Conservation (phyloP, 2,113 vertebrate species). For the Struthidea cinerea region DNA sequence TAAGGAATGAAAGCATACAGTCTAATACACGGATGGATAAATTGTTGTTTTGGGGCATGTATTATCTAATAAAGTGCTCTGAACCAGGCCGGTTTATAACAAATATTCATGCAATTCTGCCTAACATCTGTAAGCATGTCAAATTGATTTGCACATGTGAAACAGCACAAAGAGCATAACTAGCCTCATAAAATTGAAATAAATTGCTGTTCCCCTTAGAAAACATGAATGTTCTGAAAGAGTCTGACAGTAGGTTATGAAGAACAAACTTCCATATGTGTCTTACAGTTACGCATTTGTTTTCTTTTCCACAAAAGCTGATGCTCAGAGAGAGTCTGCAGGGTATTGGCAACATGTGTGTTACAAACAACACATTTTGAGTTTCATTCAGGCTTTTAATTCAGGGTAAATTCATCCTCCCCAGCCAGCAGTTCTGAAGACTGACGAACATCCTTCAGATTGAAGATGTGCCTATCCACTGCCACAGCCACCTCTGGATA, state of each 20-base stretch:
- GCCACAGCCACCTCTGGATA: not conserved
- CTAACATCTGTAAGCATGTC: slow-evolving; percentile 3
- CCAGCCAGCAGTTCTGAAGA: not conserved
- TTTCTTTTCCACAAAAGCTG: slow-evolving; percentile 23
- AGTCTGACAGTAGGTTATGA: not conserved
- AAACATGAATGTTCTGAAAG: slow-evolving; percentile 1
- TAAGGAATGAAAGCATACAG: not conserved
- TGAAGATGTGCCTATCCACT: not conserved
- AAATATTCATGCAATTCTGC: not conserved
- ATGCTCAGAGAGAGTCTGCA: not conserved
- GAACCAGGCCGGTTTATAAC: not conserved
- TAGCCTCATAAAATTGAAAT: slow-evolving; percentile 30
- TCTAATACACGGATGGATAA: not conserved
- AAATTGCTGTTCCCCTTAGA: not conserved
- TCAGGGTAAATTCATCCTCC: not conserved
- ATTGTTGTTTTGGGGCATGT: not conserved
- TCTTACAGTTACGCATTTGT: not conserved
- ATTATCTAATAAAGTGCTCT: not conserved
- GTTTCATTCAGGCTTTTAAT: not conserved
- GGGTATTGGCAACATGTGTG: not conserved
- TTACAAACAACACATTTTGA: not conserved
- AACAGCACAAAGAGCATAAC: slow-evolving; percentile 10
- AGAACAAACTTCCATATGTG: not conserved
- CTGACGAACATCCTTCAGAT: not conserved
- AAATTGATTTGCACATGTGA: slow-evolving; percentile 14